These are phyloP conservation scores for Drosophila suboccidentalis DNA, from an alignment of 2,888 invertebrate genomes.

Conservation along the genomic window DNA sequence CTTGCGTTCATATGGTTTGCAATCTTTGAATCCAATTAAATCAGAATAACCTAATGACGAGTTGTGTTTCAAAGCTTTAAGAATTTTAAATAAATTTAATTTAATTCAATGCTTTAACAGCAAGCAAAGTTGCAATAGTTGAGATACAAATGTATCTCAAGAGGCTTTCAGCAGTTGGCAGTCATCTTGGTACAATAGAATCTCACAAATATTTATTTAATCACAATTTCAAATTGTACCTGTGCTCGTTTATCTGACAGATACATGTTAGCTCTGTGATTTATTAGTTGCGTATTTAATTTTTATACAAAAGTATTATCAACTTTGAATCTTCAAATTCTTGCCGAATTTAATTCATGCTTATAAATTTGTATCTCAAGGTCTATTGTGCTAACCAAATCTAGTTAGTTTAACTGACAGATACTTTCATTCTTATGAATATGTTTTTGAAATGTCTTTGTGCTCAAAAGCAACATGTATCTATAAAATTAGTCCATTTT, in stretches of 20 bases:
- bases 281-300: no score
- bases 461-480: no score
- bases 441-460: no score
- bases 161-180: neutral
- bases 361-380: no score
- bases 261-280: neutral
- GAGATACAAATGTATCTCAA: conserved; percentile 1
- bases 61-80: conserved; percentile 3
- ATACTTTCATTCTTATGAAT: no score
- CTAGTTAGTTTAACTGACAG: no score
- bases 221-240: neutral
- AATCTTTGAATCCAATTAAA: conserved; percentile 11
- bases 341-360: no score
- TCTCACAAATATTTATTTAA: neutral
- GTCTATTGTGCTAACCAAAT: no score
- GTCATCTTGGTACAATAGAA: neutral
- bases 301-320: no score
- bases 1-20: conserved; percentile 4
- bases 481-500: no score
- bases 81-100: conserved; percentile 1
- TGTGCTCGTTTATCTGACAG: neutral
- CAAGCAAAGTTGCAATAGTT: neutral
- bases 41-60: neutral
- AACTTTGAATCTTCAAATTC: no score
- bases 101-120: neutral